Conservation (phyloP, 2,888 invertebrate species). For the Allacma fusca region DNA sequence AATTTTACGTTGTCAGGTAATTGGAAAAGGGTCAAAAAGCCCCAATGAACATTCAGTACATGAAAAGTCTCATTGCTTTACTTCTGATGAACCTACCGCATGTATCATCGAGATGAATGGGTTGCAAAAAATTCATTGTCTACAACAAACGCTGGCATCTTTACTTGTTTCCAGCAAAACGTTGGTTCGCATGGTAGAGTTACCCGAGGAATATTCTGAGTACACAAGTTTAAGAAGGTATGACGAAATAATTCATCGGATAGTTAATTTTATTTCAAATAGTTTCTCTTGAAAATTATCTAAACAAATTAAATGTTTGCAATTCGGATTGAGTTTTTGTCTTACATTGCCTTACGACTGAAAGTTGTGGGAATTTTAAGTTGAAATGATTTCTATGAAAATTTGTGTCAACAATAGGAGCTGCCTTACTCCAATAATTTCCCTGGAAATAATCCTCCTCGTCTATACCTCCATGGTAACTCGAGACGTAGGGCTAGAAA, state of each 20-base stretch:
- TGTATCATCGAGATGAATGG: constrained; percentile 98
- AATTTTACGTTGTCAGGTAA: too few species aligned
- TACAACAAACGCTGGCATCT: constrained; percentile 92
- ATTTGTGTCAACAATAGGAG: constrained; percentile 84
- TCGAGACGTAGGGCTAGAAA: too few species aligned
- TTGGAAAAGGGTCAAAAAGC: constrained; percentile 86
- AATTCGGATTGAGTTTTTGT: constrained; percentile 90
- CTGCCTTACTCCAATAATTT: too few species aligned
- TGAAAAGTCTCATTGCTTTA: constrained; percentile 99
- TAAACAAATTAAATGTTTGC: too few species aligned
- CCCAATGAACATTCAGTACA: constrained; percentile 78
- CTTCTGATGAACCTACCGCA: constrained; percentile 99
- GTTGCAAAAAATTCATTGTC: constrained; percentile 85
- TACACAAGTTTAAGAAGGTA: constrained; percentile 99
- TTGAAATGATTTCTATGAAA: constrained; percentile 95
- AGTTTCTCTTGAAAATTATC: too few species aligned
- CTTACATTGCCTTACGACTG: constrained; percentile 96
- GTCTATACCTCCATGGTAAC: too few species aligned
- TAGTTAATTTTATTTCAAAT: too few species aligned
- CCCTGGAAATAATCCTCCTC: too few species aligned
- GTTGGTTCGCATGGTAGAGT: constrained; percentile 99
- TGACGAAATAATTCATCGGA: not conserved
- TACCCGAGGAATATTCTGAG: constrained; percentile 97
- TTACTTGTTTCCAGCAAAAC: constrained; percentile 98
- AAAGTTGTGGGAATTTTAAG: constrained; percentile 98